Conservation (phyloP, 1,140 invertebrate species). For the Pseudoatta argentina region DNA sequence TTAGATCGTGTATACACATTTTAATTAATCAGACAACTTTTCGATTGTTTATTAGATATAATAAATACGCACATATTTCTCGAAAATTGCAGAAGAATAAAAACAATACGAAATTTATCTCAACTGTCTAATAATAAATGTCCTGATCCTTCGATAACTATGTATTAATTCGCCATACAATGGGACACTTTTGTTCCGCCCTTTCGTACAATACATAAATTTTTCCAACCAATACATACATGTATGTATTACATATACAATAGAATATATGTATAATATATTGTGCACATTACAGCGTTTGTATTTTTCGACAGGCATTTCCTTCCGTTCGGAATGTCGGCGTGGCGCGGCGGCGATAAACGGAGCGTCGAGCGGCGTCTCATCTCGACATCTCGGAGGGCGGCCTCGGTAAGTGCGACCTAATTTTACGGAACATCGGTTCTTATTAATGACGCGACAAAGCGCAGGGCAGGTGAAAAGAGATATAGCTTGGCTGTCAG, state of each 20-base stretch:
- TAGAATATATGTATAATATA: neutral
- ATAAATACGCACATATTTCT: neutral
- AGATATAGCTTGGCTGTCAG: conserved; percentile 25
- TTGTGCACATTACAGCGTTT: neutral
- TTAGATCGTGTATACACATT: neutral
- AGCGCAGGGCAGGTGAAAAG: conserved; percentile 67
- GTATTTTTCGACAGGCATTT: conserved; percentile 37
- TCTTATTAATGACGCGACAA: conserved; percentile 81
- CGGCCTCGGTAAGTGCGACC: conserved; percentile 80
- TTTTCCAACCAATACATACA: conserved; percentile 22
- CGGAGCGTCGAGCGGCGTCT: conserved; percentile 31
- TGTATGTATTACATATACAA: neutral
- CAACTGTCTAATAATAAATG: neutral
- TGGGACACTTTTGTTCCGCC: conserved; percentile 1
- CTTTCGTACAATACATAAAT: conserved; percentile 21
- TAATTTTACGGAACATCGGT: conserved; percentile 85
- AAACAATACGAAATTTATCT: conserved; percentile 23
- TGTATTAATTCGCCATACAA: conserved; percentile 27
- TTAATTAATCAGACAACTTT: neutral
- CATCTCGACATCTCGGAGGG: conserved; percentile 30
- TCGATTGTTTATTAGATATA: neutral
- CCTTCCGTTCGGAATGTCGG: conserved; percentile 26
- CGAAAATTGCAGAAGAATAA: neutral
- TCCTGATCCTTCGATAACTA: neutral
- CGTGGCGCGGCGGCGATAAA: neutral